Evolutionary conservation across 2,888 invertebrate species (phyloP).

Genomic region (Ellobium chinense): DNA sequence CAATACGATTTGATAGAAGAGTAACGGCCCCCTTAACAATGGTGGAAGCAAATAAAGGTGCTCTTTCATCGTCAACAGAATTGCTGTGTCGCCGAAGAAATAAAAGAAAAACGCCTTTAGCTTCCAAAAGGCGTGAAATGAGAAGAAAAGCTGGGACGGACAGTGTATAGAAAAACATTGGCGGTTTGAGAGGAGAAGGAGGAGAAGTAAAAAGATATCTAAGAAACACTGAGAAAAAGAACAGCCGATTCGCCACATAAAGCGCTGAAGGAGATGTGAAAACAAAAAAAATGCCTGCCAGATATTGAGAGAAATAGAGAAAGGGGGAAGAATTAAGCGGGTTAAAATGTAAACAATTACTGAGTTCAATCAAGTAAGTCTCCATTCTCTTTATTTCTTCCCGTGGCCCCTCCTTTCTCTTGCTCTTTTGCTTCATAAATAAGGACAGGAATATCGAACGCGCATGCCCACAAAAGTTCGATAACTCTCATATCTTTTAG

Average conservation of each 20-base stretch:
- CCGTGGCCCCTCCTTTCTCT: background rate
- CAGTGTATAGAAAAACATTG: no score
- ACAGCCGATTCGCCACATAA: background rate
- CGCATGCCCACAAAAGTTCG: background rate
- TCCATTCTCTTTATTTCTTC: background rate
- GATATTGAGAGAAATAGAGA: background rate
- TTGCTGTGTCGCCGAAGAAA: no score
- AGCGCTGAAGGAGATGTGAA: background rate
- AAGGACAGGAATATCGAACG: constrained; percentile 14
- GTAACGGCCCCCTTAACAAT: no score
- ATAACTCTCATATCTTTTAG: background rate
- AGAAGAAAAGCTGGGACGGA: no score
- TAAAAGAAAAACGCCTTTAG: no score
- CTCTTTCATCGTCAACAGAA: no score
- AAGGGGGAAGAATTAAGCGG: background rate
- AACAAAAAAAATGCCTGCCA: background rate
- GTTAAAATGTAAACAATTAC: background rate
- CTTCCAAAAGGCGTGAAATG: background rate
- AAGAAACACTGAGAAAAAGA: background rate
- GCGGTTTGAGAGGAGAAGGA: no score
- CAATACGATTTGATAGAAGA: no score
- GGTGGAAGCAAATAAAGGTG: no score
- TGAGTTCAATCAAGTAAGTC: background rate
- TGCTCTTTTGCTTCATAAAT: background rate
- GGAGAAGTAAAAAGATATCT: background rate